Base-by-base conservation (phyloP, 2,797 vertebrate species). In the Chelidonichthys spinosus region DNA sequence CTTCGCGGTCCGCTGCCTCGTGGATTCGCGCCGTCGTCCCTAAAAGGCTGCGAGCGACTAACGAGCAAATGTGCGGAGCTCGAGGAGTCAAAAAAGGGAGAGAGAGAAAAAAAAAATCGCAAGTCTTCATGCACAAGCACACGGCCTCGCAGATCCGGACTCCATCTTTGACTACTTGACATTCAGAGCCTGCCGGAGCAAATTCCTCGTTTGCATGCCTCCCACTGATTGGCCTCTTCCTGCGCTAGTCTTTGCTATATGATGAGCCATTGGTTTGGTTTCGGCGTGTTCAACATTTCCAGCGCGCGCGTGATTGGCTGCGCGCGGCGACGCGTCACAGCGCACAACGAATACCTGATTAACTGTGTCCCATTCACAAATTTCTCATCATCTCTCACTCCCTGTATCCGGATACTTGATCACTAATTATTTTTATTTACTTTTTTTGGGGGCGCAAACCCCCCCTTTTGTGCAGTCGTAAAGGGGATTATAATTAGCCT, bases 161-260 rank as follows among this genome's bases (percentile, higher is more conserved):
- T 98, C 97, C 98, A 98, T 98, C 96, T 99, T 98, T 98, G 96
- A 97, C 96, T 96, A 93, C 95, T 97, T 98, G 97, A 98, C 97
- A 97, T 97, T 97, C 96, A 95, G 92, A 94, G 95, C 94, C 94
- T 91, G 96, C 92, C 92, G 91, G 94, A 95, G 94, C 95, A 91
- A 89, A 94, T 94, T 90, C 95, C 91, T 95, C 76, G 94, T 96
- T 91, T 96, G 95, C 97, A 96, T 96, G 93, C 91, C 86, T 69
- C 79, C 61, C 87, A 62, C 82, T 91, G 90, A 98, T 98, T 99
- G 97, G 98, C 80, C 84, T 37, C 74, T 73, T 89, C 93, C 50
- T 94, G 95, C 95, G 96, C 96, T 95, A 96, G 95, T 95, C 95
- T 95, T 90, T 92, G 93, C 94, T 92, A 83, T 80, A 52, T 82